Evolutionary conservation across 1,140 invertebrate genomes (phyloP).

Genomic region (Neelides sp.): DNA sequence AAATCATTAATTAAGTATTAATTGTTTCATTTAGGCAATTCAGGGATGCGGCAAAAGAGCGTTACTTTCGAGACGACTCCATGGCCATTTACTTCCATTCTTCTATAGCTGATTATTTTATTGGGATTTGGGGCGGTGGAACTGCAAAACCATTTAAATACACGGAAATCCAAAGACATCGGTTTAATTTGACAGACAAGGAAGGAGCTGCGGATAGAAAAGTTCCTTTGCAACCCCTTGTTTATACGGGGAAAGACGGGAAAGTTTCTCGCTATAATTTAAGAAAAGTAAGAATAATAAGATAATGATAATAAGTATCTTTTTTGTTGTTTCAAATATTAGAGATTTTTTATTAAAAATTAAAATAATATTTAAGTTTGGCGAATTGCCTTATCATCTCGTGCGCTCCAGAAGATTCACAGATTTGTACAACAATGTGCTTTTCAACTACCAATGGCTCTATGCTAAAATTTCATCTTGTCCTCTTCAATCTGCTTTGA

Average conservation of each 20-base stretch:
- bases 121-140: constrained; percentile 80
- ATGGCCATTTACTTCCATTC: constrained; percentile 94
- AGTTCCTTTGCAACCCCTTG: constrained; percentile 87
- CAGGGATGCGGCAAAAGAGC: constrained; percentile 76
- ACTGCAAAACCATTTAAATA: constrained; percentile 71
- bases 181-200: constrained; percentile 55
- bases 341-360: background rate
- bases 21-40: constrained; percentile 59
- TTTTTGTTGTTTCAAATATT: background rate
- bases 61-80: constrained; percentile 95
- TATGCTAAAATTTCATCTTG: constrained; percentile 91
- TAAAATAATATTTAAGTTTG: constrained; percentile 50
- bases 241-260: constrained; percentile 79
- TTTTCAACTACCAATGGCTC: constrained; percentile 96
- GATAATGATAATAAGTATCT: background rate
- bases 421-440: constrained; percentile 81
- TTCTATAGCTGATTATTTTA: constrained; percentile 92
- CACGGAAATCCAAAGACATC: constrained; percentile 85
- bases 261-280: constrained; percentile 72
- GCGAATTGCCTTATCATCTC: constrained; percentile 89
- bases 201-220: constrained; percentile 90
- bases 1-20: background rate
- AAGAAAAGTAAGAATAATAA: constrained; percentile 52
- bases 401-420: constrained; percentile 78
- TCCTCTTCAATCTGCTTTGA: constrained; percentile 81